Evolutionary conservation across 1,140 invertebrate genomes (phyloP), one percentile per base, ranked within the genome.

Genomic region (Sarcophaga bullata): DNA sequence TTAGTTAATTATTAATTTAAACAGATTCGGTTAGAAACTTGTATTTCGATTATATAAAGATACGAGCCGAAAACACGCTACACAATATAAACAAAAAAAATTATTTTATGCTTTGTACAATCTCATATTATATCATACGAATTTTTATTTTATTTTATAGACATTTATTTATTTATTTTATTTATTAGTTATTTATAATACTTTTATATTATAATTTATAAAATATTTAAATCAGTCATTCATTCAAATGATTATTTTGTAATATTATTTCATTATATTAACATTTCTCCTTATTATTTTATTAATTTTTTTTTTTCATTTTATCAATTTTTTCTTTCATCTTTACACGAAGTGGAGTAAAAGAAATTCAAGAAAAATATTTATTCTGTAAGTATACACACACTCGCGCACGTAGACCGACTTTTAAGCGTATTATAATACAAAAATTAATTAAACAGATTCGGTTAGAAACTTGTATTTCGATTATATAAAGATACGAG

Each of bases 381-480:
- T 68, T 68, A 10, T 52, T 62, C 19, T 68, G 62, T 25, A 68
- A 25, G 62, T 68, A 68, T 68, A 68, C 62, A 68, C 62, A 68
- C 62, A 68, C 62, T 58, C 54, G 54, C 54, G 17, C 62, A 68
- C 62, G 62, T 68, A 19, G 6, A 68, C n/a, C 62, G 62, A 68
- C 19, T 68, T 10, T 37, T 68, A 8, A 68, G n/a, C 62, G 62
- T n/a, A 19, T 68, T 68, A 68, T 68, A 68, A 37, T 37, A 37
- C 25, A 37, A 37, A 68, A 68, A 68, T n/a, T n/a, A n/a, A n/a
- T 68, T 68, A 68, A 19, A 68, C 62, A 68, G 19, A 68, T 68
- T 68, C 15, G 19, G 9, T 8, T 15, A 58, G 13, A 8, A 58
- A 58, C 13, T 15, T 13, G 54, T 58, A 58, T 58, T 58, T 58